A percentile compares a stretch with the other conserved stretches of the same genome.
These are phyloP conservation scores for Lineus longissimus DNA, from an alignment of 1,140 invertebrate species.

Conservation along the genomic window DNA sequence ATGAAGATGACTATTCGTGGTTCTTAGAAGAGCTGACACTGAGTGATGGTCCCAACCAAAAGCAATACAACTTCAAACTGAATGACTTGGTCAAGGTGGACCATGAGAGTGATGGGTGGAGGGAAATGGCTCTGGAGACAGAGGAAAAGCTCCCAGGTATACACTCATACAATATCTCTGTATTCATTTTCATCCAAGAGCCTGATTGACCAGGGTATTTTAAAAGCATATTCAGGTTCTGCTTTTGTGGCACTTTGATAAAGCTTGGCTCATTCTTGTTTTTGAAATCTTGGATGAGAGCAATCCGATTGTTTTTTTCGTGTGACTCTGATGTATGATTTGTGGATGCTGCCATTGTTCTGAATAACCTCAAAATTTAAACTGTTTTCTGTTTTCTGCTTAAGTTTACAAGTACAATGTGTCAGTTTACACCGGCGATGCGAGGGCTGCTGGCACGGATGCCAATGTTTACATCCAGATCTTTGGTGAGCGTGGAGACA, in stretches of 20 bases:
- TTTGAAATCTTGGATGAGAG: no score
- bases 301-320: no score
- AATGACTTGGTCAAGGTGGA: constrained; percentile 26
- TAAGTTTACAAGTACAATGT: constrained; percentile 16
- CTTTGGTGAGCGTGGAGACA: constrained; percentile 24
- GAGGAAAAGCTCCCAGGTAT: neutral
- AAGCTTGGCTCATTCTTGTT: no score
- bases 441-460: constrained; percentile 22
- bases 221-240: no score
- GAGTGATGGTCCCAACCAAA: neutral
- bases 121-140: constrained; percentile 17
- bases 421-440: constrained; percentile 19
- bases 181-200: neutral
- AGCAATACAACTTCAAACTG: constrained; percentile 9
- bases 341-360: no score
- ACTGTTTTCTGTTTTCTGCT: neutral
- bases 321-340: no score
- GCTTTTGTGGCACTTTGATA: no score
- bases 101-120: constrained; percentile 34
- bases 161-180: neutral
- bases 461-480: constrained; percentile 19
- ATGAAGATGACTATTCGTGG: neutral
- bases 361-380: no score
- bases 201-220: neutral
- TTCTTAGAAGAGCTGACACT: neutral